Evolutionary conservation across 2,888 invertebrate genomes (phyloP), one percentile per base, ranked within the genome.

Genomic region (Melanostoma scalare): DNA sequence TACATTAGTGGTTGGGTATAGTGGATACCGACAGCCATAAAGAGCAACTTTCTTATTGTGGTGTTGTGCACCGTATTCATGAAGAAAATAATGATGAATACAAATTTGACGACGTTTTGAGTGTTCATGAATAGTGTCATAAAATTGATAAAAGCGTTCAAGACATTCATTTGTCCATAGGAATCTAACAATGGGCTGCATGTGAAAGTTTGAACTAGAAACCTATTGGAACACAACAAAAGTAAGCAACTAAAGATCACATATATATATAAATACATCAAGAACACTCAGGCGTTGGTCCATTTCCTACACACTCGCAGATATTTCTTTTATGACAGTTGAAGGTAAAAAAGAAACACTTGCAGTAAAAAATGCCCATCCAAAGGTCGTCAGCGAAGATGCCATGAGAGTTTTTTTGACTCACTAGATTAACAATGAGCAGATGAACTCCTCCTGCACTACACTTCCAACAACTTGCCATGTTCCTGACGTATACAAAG

Each of bases 181-280:
- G 31, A 63, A 71, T 48, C 48, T 50, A 75, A 67, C 74, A 80
- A 80, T 71, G 10, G 53, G 3, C 20, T 30, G 0, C 44, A 72
- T 72, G 65, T 78, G 78, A 78, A 72, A 78, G 71, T 67, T 78
- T 72, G 58, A 8, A 46, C 78, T 78, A 44, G 30, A 72, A 72
- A 67, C 40, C 52, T 65, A 52, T 42, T 71, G 35, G 36, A 46
- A 33, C 30, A 55, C 42, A 20, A 20, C 20, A 20, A 20, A 20
- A 20, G 20, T 20, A 20, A 20, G 20, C 0, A 20, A 20, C 20
- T 20, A 20, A 20, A 20, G 20, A 20, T 20, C 20, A 20, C 20
- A 20, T 20, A 20, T 20, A 20, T 20, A 20, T 1, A 20, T 20
- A 20, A 20, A 20, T 20, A 0, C 20, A 20, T 20, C 20, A 42